These are phyloP conservation scores for Elysia crispata DNA, from an alignment of 2,888 invertebrate genomes.

Conservation along the genomic window DNA sequence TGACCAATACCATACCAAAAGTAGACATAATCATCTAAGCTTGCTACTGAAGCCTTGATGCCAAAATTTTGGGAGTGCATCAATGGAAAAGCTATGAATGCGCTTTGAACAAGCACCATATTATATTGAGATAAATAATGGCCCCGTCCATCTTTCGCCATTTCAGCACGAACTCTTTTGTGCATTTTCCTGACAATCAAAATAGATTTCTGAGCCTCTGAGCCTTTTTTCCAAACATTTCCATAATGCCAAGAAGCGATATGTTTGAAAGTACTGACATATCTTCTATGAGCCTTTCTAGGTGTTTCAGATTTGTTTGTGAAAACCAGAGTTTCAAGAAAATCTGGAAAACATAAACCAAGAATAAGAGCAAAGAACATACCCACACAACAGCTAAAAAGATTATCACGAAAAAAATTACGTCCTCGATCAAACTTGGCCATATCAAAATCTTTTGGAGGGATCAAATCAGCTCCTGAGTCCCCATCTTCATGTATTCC, in stretches of 20 bases:
- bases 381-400: constrained; percentile 84
- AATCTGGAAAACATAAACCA: constrained; percentile 86
- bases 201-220: constrained; percentile 78
- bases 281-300: constrained; percentile 75
- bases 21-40: constrained; percentile 87
- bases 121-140: constrained; percentile 86
- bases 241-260: constrained; percentile 87
- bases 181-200: constrained; percentile 78
- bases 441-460: constrained; percentile 47
- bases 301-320: constrained; percentile 85
- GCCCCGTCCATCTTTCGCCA: constrained; percentile 54
- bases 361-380: constrained; percentile 88
- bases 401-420: constrained; percentile 84
- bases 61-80: constrained; percentile 83
- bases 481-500: constrained; percentile 39
- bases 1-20: constrained; percentile 90
- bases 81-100: constrained; percentile 88
- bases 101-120: constrained; percentile 91
- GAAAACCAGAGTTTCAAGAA: constrained; percentile 84
- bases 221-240: constrained; percentile 81
- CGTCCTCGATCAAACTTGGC: constrained; percentile 81
- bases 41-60: constrained; percentile 81
- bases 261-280: constrained; percentile 88
- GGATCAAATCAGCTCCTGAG: neutral
- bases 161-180: constrained; percentile 79